Evolutionary conservation across 1,140 invertebrate genomes (phyloP), one percentile per base, ranked within the genome.

Genomic region (Papilio xuthus): DNA sequence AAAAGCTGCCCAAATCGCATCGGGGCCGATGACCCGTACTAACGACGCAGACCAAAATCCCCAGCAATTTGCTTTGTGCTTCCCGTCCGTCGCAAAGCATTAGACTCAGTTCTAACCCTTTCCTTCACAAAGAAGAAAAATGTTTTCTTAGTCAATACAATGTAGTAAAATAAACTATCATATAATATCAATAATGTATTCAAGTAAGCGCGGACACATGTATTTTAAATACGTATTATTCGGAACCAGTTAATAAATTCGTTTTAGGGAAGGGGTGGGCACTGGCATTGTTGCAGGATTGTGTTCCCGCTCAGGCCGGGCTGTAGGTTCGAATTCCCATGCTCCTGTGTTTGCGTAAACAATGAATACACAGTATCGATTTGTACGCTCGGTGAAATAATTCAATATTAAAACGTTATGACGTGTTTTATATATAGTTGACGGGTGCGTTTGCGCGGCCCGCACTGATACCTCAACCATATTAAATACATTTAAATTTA

Each of bases 131-230:
- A 83, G 83, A 85, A 80, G 79, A 79, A 79, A 78, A 87, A 88
- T 88, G 85, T 90, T 88, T 88, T 89, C 87, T 84, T 85, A 91
- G 85, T 88, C 85, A 74, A 82, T 83, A 88, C 84, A 88, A 89
- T 83, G 86, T 82, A 86, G 84, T 89, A 91, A 93, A 93, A 92
- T 92, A 93, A 93, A 93, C 91, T 92, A 92, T 93, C 90, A 93
- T 93, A 93, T 92, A 92, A 93, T 93, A 93, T 93, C 92, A 92
- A 93, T 93, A 93, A 92, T 93, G 90, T 87, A 88, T 91, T 88
- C 89, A 89, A 81, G 83, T 85, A 88, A 83, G 85, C 81, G 87
- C 86, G 86, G 90, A 93, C 90, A 93, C 88, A 93, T 93, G 92
- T 93, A 93, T 93, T 93, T 91, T 92, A 93, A 93, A 93, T 89